A percentile compares a stretch with the other conserved stretches of the same genome.
phyloP scores from a whole-genome alignment of 2,113 vertebrate genomes.

The Gymnocephalus cernua region DNA sequence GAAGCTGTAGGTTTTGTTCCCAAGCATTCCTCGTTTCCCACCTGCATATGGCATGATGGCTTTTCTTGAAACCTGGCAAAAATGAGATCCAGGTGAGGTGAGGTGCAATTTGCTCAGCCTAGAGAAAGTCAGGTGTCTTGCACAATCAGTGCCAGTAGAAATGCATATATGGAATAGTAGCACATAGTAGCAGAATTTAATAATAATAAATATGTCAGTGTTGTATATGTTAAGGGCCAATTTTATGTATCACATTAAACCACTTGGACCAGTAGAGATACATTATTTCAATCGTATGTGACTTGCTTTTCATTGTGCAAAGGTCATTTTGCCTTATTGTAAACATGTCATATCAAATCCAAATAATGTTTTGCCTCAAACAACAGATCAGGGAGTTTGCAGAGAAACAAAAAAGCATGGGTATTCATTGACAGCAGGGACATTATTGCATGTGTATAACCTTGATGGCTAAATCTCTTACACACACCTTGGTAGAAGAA shows the following conservation, averaged over 20 bases:
- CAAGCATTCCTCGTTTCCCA: conserved; percentile 56
- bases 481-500: conserved; percentile 46
- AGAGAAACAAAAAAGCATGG: background rate
- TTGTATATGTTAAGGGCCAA: conserved; percentile 13
- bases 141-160: background rate
- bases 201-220: conserved; percentile 1
- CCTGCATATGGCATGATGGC: conserved; percentile 50
- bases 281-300: conserved; percentile 54
- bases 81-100: conserved; percentile 53
- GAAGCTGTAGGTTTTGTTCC: conserved; percentile 59
- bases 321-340: conserved; percentile 61
- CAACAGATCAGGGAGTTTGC: conserved; percentile 7
- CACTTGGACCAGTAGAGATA: conserved; percentile 14
- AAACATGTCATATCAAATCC: conserved; percentile 60
- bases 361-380: conserved; percentile 13
- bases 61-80: conserved; percentile 31
- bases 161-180: background rate
- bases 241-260: conserved; percentile 49
- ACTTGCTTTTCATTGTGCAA: conserved; percentile 58
- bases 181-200: conserved; percentile 12
- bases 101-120: conserved; percentile 21
- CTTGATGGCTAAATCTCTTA: conserved; percentile 52
- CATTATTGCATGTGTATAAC: conserved; percentile 9
- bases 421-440: background rate
- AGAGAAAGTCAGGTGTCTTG: conserved; percentile 35